A percentile compares a stretch with the other conserved stretches of the same genome.
Evolutionary conservation across 1,140 invertebrate genomes (phyloP).

Genomic region (Nilaparvata lugens): DNA sequence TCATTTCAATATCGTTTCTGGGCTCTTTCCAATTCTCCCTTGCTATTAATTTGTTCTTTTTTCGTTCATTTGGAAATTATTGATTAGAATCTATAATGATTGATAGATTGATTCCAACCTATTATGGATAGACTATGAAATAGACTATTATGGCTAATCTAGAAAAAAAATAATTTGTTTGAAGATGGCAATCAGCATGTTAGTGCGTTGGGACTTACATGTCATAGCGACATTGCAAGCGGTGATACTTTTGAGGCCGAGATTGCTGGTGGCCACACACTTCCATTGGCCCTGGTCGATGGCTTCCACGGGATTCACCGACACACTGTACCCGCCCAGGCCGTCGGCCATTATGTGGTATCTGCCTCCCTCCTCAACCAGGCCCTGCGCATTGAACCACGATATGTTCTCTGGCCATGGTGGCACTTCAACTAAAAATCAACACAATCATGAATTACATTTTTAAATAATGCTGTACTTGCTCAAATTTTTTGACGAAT

Average conservation of each 20-base stretch:
- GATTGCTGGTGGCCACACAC: slow-evolving; percentile 62
- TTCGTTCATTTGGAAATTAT: too few relatives aligned
- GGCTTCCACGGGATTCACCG: slow-evolving; percentile 61
- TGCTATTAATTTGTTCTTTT: too few relatives aligned
- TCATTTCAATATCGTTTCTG: too few relatives aligned
- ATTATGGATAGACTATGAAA: too few relatives aligned
- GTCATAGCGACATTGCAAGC: slow-evolving; percentile 61
- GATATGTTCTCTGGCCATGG: slow-evolving; percentile 67
- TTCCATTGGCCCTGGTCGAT: slow-evolving; percentile 83
- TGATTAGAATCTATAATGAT: too few relatives aligned
- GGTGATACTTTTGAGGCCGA: slow-evolving; percentile 61
- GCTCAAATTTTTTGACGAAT: too few relatives aligned
- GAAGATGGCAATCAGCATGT: background rate
- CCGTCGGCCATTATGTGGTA: slow-evolving; percentile 70
- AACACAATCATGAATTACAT: too few relatives aligned
- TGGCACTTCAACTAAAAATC: slow-evolving; percentile 55
- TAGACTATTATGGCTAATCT: background rate
- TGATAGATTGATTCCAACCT: too few relatives aligned
- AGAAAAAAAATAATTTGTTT: background rate
- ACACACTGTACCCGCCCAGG: slow-evolving; percentile 63
- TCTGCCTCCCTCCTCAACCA: slow-evolving; percentile 49
- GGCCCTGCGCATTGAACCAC: slow-evolving; percentile 77
- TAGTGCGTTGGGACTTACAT: slow-evolving; percentile 42
- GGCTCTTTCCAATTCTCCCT: too few relatives aligned
- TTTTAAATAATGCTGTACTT: too few relatives aligned